These are phyloP conservation scores for Mechanitis messenoides DNA, from an alignment of 2,888 invertebrate genomes.

Conservation along the genomic window DNA sequence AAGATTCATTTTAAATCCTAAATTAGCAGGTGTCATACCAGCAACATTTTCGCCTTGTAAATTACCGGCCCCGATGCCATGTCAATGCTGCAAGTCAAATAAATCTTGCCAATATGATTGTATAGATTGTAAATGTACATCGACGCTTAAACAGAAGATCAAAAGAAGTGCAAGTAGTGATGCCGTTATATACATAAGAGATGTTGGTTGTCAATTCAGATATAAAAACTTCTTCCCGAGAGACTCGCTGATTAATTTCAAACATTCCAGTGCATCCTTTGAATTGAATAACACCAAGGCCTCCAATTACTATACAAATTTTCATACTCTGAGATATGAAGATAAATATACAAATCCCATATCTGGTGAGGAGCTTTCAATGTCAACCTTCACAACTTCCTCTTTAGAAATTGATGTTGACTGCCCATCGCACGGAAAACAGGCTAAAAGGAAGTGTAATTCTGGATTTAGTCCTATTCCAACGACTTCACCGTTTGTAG, in stretches of 20 bases:
- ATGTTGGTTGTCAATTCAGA: conserved; percentile 65
- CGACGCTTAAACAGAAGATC: conserved; percentile 8
- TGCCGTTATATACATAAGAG: conserved; percentile 58
- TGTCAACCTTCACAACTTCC: conserved; percentile 41
- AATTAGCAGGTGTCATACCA: conserved; percentile 31
- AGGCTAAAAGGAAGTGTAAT: conserved; percentile 19
- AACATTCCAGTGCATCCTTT: conserved; percentile 47
- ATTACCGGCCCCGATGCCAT: conserved; percentile 32
- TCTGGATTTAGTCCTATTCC: conserved; percentile 42
- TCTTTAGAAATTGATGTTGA: conserved; percentile 44
- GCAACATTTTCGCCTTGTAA: conserved; percentile 37
- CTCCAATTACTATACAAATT: conserved; percentile 41
- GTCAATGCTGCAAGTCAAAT: conserved; percentile 39
- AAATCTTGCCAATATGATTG: conserved; percentile 60
- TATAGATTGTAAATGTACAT: conserved; percentile 34
- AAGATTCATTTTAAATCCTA: conserved; percentile 39
- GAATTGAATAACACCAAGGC: conserved; percentile 41
- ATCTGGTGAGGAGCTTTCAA: conserved; percentile 36
- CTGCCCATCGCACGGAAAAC: conserved; percentile 45
- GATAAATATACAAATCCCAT: conserved; percentile 50
- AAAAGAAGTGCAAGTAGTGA: conserved; percentile 34
- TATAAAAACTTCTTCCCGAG: conserved; percentile 40
- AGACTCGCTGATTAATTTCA: conserved; percentile 39
- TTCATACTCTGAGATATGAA: conserved; percentile 51
- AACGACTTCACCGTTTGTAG: conserved; percentile 37